Evolutionary conservation across 2,113 vertebrate genomes (phyloP).

Genomic region (Trematomus loennbergii): DNA sequence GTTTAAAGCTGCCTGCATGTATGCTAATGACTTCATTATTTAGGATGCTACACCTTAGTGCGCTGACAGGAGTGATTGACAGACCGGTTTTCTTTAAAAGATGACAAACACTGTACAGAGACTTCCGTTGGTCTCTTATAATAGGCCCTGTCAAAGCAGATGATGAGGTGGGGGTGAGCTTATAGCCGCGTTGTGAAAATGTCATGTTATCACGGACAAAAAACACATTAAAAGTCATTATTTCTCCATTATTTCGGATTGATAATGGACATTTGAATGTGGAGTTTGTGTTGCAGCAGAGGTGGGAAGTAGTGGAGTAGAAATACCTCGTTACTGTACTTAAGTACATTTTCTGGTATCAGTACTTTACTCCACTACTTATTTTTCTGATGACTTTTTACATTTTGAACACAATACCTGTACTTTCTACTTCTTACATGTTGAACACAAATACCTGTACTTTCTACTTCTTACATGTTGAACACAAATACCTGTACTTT

Average conservation of each 20-base stretch:
- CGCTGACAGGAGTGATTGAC: constrained; percentile 63
- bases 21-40: constrained; percentile 88
- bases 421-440: no score
- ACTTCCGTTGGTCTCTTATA: constrained; percentile 17
- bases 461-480: no score
- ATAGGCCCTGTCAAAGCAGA: constrained; percentile 29
- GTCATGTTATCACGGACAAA: neutral
- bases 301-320: no score
- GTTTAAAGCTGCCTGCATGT: constrained; percentile 82
- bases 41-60: constrained; percentile 66
- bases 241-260: neutral
- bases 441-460: no score
- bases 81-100: constrained; percentile 45
- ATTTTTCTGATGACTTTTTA: no score
- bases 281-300: neutral
- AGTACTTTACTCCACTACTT: no score
- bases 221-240: neutral
- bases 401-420: no score
- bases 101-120: constrained; percentile 19
- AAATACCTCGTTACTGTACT: no score
- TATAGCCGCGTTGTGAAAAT: neutral
- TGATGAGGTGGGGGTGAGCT: constrained; percentile 21
- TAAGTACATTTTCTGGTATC: no score
- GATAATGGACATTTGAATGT: neutral
- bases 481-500: no score